Evolutionary conservation across 2,888 invertebrate species (phyloP), one percentile per base, ranked within the genome.

Genomic region (Drosophila colorata): DNA sequence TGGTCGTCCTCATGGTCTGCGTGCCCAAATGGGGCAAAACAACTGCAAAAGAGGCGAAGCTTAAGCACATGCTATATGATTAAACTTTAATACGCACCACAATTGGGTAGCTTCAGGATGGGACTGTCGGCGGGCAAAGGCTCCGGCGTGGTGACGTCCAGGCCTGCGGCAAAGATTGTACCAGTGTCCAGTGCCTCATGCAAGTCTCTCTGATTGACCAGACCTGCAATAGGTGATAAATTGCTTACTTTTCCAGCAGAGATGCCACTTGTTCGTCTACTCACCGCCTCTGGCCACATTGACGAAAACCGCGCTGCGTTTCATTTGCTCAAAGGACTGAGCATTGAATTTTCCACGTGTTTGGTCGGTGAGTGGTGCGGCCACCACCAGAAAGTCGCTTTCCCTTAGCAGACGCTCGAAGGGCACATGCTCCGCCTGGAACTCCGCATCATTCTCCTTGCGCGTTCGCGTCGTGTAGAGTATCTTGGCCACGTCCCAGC

Each of bases 101-200:
- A 97, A 92, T 98, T 98, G 2, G 95, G 94, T 28, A 98, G 91
- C 38, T 93, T 94, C 1, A 97, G 90, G 1, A 99, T 93, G 41
- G 96, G 96, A 91, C 97, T 95, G 90, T 96, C 94, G 1, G 94
- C 92, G 0, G 98, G 97, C 49, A 99, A 91, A 0, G 99, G 99
- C 91, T 99, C 98, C 0, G 98, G 98, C 0, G 95, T 95, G 86
- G 96, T 97, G 2, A 99, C 98, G 91, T 99, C 99, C 1, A 99
- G 93, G 0, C 98, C 98, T 2, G 98, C 98, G 0, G 96, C 96
- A 88, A 95, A 95, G 60, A 98, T 98, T 71, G 94, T 93, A 0
- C 95, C 94, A 33, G 93, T 93, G 82, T 95, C 95, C 52, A 99
- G 92, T 0, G 98, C 98, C 44, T 94, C 93, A 57, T 96, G 94